Base-by-base conservation (phyloP, 2,888 invertebrate species). In the Pristionchus maxplancki region DNA sequence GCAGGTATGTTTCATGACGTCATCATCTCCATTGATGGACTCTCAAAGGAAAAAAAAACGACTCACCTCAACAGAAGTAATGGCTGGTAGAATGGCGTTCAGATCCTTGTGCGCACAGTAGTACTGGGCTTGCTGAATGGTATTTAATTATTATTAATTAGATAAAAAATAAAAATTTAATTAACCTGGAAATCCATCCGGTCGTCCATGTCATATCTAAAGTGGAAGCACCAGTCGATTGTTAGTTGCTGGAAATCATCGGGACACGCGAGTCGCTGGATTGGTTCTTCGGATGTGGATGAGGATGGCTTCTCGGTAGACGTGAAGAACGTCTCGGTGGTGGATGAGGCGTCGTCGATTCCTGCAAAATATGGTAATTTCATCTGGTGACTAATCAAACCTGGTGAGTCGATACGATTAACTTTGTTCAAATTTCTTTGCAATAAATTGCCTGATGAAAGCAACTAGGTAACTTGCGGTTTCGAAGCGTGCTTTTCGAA, bases 151-250 rank as follows among this genome's bases (percentile, higher is more conserved):
- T 20, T n/a, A 4, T 34, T 17, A 3, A 3, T 44, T 1, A 48
- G 17, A 48, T 40, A 34, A 6, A n/a, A 78, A n/a, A 78, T 37
- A n/a, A n/a, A n/a, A n/a, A n/a, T n/a, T n/a, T n/a, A n/a, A n/a
- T n/a, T n/a, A n/a, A 78, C 78, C 78, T 78, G 9, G 28, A 78
- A 78, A 28, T 48, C n/a, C 78, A 78, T 11, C 11, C 8, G 15
- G 9, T 48, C 24, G 2, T 44, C 40, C 11, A 9, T 28, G 28
- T 78, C 48, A 20, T 48, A 78, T 24, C 78, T 44, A 34, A 44
- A 28, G 17, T 78, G 78, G 48, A 78, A 78, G 78, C 78, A 78
- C 78, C 78, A 78, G 48, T 78, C 78, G n/a, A 44, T 15, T 9
- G 78, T 78, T 6, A 78, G 24, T 15, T 78, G 71, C 71, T 37